Evolutionary conservation across 1,140 invertebrate species (phyloP).

Genomic region (Mactra quadrangularis): DNA sequence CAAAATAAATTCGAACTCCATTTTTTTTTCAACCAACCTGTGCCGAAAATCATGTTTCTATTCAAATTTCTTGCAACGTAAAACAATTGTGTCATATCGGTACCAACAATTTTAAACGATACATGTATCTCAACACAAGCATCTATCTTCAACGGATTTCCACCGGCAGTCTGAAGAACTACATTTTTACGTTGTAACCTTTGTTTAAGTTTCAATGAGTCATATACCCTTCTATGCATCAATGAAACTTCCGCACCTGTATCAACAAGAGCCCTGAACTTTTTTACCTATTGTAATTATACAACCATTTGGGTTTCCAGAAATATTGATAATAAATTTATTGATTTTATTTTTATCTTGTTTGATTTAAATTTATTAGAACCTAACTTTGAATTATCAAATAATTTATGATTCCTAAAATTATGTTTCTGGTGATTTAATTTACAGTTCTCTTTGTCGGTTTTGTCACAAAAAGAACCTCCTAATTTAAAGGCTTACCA

Average conservation of each 20-base stretch:
- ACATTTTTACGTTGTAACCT: neutral
- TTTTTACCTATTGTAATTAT: constrained; percentile 14
- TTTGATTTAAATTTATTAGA: neutral
- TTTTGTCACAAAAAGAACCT: no score
- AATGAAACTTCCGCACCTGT: constrained; percentile 26
- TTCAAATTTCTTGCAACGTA: constrained; percentile 24
- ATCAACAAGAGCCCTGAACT: constrained; percentile 35
- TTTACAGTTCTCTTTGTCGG: neutral
- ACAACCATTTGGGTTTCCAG: constrained; percentile 26
- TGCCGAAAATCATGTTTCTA: constrained; percentile 42
- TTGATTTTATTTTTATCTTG: neutral
- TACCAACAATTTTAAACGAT: constrained; percentile 2
- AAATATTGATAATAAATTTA: neutral
- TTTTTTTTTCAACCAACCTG: neutral
- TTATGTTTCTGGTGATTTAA: neutral
- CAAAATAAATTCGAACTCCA: constrained; percentile 17
- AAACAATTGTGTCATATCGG: constrained; percentile 12
- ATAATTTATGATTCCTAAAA: neutral
- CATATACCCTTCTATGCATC: constrained; percentile 17
- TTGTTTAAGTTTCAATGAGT: constrained; percentile 13
- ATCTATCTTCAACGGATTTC: constrained; percentile 4
- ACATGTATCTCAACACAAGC: neutral
- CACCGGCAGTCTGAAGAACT: constrained; percentile 11
- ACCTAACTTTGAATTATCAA: neutral
- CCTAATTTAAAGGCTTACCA: neutral